Conservation (phyloP, 2,113 vertebrate genomes). For the Myxocyprinus asiaticus region DNA sequence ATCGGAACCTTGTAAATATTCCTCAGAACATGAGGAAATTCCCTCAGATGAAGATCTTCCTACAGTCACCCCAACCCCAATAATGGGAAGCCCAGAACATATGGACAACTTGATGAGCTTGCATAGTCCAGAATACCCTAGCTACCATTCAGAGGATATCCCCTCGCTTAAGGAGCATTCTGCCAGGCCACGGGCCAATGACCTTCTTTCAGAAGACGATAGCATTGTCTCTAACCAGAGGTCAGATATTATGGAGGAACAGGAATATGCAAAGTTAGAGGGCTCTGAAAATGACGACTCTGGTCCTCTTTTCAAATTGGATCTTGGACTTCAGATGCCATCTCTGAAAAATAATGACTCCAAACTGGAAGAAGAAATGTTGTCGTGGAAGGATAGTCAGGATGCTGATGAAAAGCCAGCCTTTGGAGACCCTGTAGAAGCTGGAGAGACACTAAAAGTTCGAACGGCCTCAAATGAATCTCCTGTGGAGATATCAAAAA, state of each 20-base stretch:
- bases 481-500: conserved; percentile 54
- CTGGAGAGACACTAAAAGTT: conserved; percentile 15
- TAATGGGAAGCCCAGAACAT: conserved; percentile 64
- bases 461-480: neutral
- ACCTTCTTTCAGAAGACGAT: conserved; percentile 50
- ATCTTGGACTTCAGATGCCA: conserved; percentile 61
- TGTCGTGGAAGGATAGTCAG: neutral
- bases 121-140: conserved; percentile 54
- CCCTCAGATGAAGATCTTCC: conserved; percentile 68
- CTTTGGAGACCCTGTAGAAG: conserved; percentile 36
- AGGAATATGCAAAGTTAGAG: conserved; percentile 68
- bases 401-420: conserved; percentile 3
- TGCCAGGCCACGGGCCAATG: conserved; percentile 47
- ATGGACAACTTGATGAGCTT: conserved; percentile 64
- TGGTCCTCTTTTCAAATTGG: conserved; percentile 66
- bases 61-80: conserved; percentile 64
- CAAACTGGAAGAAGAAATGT: neutral
- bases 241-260: conserved; percentile 78
- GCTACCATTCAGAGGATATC: conserved; percentile 50
- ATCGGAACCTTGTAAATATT: neutral
- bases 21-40: conserved; percentile 61
- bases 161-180: conserved; percentile 47
- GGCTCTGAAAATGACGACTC: conserved; percentile 61
- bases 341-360: conserved; percentile 53
- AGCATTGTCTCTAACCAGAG: conserved; percentile 62